These are phyloP conservation scores for Cygnus atratus DNA, from an alignment of 2,113 vertebrate species.

Conservation along the genomic window DNA sequence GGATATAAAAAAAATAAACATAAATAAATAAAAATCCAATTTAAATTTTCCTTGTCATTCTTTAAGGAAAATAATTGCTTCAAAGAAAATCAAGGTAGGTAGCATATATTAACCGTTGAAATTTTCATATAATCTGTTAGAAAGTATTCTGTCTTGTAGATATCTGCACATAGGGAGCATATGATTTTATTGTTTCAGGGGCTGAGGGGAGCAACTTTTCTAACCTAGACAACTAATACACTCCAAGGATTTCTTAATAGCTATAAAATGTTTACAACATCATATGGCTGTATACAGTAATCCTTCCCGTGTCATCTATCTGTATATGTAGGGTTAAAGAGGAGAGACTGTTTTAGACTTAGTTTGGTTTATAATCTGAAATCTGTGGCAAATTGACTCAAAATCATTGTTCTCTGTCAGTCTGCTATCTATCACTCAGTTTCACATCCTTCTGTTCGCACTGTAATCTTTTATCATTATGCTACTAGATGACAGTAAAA, in stretches of 20 bases:
- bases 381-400: not conserved
- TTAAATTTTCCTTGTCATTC: not conserved
- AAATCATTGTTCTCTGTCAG: not conserved
- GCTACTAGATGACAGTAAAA: not conserved
- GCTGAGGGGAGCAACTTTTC: not conserved
- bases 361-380: not conserved
- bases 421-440: not conserved
- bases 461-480: not conserved
- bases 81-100: not conserved
- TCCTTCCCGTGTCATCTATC: not conserved
- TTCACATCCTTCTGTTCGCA: rapidly evolving
- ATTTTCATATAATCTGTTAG: not conserved
- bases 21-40: not conserved
- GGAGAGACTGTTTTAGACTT: not conserved
- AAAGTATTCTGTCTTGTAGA: not conserved
- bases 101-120: not conserved
- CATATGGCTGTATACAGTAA: not conserved
- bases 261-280: not conserved
- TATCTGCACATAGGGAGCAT: not conserved
- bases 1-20: not conserved
- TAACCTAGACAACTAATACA: not conserved
- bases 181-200: not conserved
- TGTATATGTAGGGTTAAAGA: not conserved
- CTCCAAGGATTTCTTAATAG: not conserved
- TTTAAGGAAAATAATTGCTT: not conserved